phyloP scores from a whole-genome alignment of 2,113 vertebrate species.

The Pipra filicauda region DNA sequence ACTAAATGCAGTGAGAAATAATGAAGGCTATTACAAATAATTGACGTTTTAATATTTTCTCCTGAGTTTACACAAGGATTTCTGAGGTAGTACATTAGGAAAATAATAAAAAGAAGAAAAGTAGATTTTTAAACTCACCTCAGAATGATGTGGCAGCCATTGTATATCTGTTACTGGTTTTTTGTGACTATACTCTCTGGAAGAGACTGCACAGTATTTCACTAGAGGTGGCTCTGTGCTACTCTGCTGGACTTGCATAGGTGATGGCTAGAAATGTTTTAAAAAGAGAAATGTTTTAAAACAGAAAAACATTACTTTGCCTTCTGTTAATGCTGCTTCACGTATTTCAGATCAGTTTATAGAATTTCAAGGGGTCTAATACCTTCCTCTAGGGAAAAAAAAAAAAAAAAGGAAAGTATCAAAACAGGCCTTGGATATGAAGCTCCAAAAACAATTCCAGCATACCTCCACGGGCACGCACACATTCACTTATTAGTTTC shows the following conservation, averaged over 20 bases:
- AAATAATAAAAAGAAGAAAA: not conserved
- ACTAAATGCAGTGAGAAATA: not conserved
- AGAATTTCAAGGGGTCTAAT: not conserved
- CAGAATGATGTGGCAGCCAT: conserved; percentile 82
- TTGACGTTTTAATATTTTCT: not conserved
- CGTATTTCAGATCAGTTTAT: not conserved
- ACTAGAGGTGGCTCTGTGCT: conserved; percentile 68
- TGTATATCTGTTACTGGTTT: conserved; percentile 84
- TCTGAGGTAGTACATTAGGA: not conserved
- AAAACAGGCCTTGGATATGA: not conserved
- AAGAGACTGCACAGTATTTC: conserved; percentile 80
- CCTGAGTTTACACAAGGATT: not conserved
- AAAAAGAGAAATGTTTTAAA: too few species aligned
- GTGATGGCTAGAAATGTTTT: conserved; percentile 58
- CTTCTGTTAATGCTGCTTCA: not conserved
- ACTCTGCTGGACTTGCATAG: conserved; percentile 38
- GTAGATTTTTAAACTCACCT: conserved; percentile 74
- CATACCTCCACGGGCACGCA: not conserved
- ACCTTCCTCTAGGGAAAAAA: not conserved
- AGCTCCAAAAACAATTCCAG: not conserved
- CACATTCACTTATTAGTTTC: not conserved
- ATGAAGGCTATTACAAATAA: not conserved
- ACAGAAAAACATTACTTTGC: not conserved
- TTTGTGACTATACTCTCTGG: conserved; percentile 78
- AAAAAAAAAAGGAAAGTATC: not conserved